Evolutionary conservation across 2,113 vertebrate genomes (phyloP), one percentile per base, ranked within the genome.

Genomic region (Laticauda colubrina): DNA sequence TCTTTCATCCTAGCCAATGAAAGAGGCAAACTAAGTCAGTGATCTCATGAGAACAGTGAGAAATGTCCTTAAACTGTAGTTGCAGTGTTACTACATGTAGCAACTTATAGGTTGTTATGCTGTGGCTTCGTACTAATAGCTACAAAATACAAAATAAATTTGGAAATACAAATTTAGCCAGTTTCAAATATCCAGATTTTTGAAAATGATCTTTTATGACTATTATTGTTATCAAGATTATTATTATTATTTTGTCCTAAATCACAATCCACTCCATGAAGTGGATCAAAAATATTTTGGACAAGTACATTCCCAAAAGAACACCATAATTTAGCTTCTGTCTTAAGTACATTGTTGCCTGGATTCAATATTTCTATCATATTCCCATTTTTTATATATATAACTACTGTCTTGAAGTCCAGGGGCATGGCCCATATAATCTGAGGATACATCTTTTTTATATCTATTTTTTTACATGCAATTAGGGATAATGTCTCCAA

Each of bases 1-100:
- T 95, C 94, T 91, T 93, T 93, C 88, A 96, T 93, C 94, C 87
- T 93, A 93, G 75, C 94, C 91, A 93, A 94, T 96, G 96, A 96
- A 96, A 94, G 86, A 90, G 88, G 61, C 94, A 18, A 26, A 3
- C 95, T 94, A 88, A 96, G 96, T 96, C 95, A 86, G 92, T 94
- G 94, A 87, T 87, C 15, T 57, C 92, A 93, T 69, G 94, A 94
- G 95, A 93, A 91, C 61, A 96, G 91, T 94, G 94, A 87, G 51
- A 94, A 94, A 96, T 95, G n/a, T 94, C 96, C 89, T 96, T 69
- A 93, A 81, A 93, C 92, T 96, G 94, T 64, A 90, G 93, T 45
- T 94, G n/a, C 51, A 95, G 94, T 93, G 89, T 95, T 95, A 59
- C 87, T 59, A 94, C 1, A 34, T 0, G 21, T 15, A 94, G 53